These are phyloP conservation scores for Tinea trinotella DNA, from an alignment of 2,888 invertebrate species.

Conservation along the genomic window DNA sequence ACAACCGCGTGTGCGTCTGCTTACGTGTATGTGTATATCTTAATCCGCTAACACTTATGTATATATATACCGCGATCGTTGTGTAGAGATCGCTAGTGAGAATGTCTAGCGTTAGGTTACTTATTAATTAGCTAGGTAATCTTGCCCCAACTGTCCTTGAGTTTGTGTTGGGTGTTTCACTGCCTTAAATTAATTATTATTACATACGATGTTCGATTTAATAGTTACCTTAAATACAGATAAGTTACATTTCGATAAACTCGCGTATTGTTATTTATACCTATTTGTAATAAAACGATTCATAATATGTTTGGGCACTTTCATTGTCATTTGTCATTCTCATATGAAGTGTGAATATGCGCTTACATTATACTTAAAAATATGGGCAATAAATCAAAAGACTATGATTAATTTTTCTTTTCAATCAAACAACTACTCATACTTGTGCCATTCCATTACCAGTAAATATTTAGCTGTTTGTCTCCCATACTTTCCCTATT, in stretches of 20 bases:
- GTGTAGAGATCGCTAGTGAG: conserved; percentile 65
- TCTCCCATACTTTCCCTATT: no score
- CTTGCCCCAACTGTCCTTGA: conserved; percentile 69
- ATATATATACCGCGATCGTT: conserved; percentile 57
- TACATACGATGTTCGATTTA: conserved; percentile 43
- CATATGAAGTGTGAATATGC: no score
- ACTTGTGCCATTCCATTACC: no score
- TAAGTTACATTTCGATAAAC: conserved; percentile 46
- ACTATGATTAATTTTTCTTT: no score
- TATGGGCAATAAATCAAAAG: background rate
- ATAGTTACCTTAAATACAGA: conserved; percentile 60
- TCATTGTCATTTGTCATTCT: conserved; percentile 2
- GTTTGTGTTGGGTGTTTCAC: conserved; percentile 72
- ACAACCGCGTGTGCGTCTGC: conserved; percentile 42
- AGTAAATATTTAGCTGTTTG: no score
- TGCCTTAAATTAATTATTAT: conserved; percentile 66
- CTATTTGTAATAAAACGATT: background rate
- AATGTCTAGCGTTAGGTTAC: conserved; percentile 42
- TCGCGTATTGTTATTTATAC: conserved; percentile 29
- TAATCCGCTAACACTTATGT: conserved; percentile 58
- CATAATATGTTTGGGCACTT: background rate
- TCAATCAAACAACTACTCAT: no score
- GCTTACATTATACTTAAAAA: background rate
- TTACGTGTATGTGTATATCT: conserved; percentile 43
- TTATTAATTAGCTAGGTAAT: conserved; percentile 71